These are phyloP conservation scores for Nasonia longicornis DNA, from an alignment of 1,140 invertebrate species.

Conservation along the genomic window DNA sequence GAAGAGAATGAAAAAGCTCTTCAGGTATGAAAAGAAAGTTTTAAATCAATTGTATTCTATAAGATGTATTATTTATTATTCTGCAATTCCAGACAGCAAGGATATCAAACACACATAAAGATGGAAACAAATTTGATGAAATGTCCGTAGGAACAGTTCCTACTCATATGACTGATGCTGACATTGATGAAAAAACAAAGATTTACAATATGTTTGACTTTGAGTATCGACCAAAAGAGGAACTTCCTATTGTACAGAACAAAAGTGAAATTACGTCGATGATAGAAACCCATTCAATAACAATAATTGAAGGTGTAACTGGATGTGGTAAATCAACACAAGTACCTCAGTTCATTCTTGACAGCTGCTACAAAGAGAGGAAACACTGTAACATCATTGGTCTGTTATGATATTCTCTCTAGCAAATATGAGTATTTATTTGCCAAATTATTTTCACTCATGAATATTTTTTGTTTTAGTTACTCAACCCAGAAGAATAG, in stretches of 20 bases:
- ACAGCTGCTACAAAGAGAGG: slow-evolving; percentile 74
- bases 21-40: slow-evolving; percentile 49
- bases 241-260: slow-evolving; percentile 51
- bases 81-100: slow-evolving; percentile 44
- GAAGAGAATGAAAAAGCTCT: slow-evolving; percentile 56
- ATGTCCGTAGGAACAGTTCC: slow-evolving; percentile 57
- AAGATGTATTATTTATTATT: slow-evolving; percentile 26
- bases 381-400: slow-evolving; percentile 81
- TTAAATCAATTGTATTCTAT: neutral
- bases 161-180: slow-evolving; percentile 37
- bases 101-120: neutral
- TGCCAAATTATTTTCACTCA: slow-evolving; percentile 11
- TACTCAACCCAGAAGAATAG: slow-evolving; percentile 88
- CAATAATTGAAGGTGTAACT: slow-evolving; percentile 90
- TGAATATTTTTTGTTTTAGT: slow-evolving; percentile 66
- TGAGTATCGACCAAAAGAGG: slow-evolving; percentile 49
- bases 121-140: slow-evolving; percentile 49
- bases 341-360: slow-evolving; percentile 89
- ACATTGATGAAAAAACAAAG: slow-evolving; percentile 50
- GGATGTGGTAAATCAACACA: slow-evolving; percentile 86
- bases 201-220: slow-evolving; percentile 62
- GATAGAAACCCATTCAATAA: slow-evolving; percentile 76
- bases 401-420: slow-evolving; percentile 45
- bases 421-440: slow-evolving; percentile 22
- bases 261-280: slow-evolving; percentile 72